A percentile compares a stretch with the other conserved stretches of the same genome.
Conservation (phyloP, 2,113 vertebrate species). For the Himantopus leucocephalus region DNA sequence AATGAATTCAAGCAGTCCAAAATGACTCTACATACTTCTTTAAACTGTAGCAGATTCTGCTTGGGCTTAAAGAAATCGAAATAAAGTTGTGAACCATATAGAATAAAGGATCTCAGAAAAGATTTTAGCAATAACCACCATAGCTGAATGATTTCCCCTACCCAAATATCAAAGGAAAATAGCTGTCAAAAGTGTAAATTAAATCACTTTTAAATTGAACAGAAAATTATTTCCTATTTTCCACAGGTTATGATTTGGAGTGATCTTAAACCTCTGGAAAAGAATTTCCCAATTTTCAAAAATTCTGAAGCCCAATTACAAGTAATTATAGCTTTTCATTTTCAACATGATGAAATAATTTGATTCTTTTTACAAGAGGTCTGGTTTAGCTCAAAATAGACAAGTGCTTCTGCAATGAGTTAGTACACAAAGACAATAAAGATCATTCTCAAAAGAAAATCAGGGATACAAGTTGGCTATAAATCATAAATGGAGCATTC, state of each 20-base stretch:
- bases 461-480: conserved; percentile 82
- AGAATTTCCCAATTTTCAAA: conserved; percentile 88
- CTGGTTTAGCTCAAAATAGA: conserved; percentile 97
- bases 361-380: conserved; percentile 97
- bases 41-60: neutral
- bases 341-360: conserved; percentile 99
- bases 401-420: conserved; percentile 92
- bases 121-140: conserved; percentile 75
- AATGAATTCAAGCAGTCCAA: neutral
- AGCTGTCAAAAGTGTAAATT: conserved; percentile 89
- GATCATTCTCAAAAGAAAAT: conserved; percentile 88
- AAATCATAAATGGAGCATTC: conserved; percentile 90
- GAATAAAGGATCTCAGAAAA: conserved; percentile 75
- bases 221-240: conserved; percentile 97
- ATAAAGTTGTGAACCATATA: conserved; percentile 53
- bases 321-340: conserved; percentile 99
- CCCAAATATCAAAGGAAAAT: conserved; percentile 85
- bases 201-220: conserved; percentile 92
- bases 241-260: conserved; percentile 87
- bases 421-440: conserved; percentile 94
- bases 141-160: conserved; percentile 73
- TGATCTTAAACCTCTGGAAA: conserved; percentile 90
- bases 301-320: conserved; percentile 97
- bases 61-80: conserved; percentile 28
- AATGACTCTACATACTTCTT: neutral